Conservation (phyloP, 2,888 invertebrate genomes). For the Seira musarum region DNA sequence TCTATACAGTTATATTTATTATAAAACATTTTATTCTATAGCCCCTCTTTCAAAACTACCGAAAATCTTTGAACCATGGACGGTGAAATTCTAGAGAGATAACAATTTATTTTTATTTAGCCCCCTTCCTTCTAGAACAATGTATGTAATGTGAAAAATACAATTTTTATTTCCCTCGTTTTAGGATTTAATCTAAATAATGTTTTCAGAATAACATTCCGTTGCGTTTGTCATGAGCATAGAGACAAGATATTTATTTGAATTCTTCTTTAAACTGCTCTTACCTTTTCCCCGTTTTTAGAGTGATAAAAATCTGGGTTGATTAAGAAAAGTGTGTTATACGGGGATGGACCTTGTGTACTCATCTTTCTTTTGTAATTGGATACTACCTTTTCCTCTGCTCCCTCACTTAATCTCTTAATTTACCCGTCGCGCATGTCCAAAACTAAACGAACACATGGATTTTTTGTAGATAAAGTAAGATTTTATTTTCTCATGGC, state of each 20-base stretch:
- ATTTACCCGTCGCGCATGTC: no score
- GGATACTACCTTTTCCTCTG: background rate
- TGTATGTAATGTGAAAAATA: background rate
- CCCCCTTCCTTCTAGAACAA: constrained; percentile 23
- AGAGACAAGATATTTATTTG: no score
- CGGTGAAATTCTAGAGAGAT: background rate
- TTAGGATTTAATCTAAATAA: background rate
- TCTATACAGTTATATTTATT: constrained; percentile 14
- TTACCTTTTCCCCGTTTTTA: background rate
- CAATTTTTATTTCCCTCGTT: background rate
- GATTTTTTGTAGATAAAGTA: no score
- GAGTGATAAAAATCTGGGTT: background rate
- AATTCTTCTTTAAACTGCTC: background rate
- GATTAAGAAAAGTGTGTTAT: background rate
- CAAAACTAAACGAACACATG: no score
- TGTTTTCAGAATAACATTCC: constrained; percentile 3
- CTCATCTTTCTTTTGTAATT: background rate
- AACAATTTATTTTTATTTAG: constrained; percentile 24
- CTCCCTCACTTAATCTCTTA: background rate
- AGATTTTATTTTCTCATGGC: background rate
- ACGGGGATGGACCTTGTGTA: no score
- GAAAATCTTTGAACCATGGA: background rate
- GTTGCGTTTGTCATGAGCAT: background rate
- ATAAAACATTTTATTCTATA: background rate
- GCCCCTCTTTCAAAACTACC: background rate